Conservation (phyloP, 2,113 vertebrate genomes). For the Chauna torquata region DNA sequence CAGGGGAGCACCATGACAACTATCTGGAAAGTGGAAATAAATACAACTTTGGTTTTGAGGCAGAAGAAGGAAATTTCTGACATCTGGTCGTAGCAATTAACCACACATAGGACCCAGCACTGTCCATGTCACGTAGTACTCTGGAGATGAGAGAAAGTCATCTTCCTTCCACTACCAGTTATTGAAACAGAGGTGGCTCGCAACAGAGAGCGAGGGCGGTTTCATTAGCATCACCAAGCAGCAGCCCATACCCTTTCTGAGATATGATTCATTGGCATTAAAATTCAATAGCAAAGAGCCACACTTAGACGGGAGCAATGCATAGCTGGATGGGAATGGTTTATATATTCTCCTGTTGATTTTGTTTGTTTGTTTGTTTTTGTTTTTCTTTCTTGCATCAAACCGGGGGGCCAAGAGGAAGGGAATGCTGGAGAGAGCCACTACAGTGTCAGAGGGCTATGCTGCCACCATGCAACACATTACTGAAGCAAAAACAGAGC, state of each 20-base stretch:
- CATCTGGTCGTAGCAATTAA: not conserved
- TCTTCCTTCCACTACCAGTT: not conserved
- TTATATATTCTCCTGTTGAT: not conserved
- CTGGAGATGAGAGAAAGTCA: not conserved
- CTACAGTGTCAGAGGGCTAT: not conserved
- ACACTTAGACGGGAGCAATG: not conserved
- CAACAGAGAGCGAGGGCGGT: not conserved
- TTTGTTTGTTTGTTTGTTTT: not conserved
- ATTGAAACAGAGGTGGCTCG: not conserved
- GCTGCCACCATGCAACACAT: not conserved
- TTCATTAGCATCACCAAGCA: not conserved
- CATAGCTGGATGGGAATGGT: not conserved
- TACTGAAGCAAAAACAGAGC: slow-evolving; percentile 2
- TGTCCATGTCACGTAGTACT: not conserved
- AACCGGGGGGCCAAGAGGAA: not conserved
- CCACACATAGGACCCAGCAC: rapidly evolving
- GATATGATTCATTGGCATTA: not conserved
- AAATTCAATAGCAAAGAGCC: not conserved
- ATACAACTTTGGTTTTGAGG: not conserved
- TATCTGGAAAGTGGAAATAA: not conserved
- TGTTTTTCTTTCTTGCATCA: not conserved
- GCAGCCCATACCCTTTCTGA: not conserved
- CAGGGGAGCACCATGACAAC: not conserved
- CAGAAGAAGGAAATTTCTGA: not conserved
- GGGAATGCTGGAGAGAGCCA: not conserved